These are phyloP conservation scores for Macroglossus sobrinus DNA, from an alignment of 2,113 vertebrate species.

Conservation along the genomic window DNA sequence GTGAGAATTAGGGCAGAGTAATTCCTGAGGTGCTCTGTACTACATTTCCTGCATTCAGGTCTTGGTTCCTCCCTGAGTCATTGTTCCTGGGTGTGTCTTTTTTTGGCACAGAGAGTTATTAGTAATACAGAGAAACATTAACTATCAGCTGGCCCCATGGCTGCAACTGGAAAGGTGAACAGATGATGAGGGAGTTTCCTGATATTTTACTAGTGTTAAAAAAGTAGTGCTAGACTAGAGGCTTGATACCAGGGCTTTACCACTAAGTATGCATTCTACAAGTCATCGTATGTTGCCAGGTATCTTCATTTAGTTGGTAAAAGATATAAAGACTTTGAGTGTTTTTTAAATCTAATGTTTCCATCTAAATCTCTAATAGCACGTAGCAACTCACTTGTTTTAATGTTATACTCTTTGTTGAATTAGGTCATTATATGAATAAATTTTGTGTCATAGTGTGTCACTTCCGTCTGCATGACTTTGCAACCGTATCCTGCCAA, in stretches of 20 bases:
- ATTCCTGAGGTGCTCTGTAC: not conserved
- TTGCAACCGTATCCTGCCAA: not conserved
- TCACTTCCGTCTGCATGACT: not conserved
- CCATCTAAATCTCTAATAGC: not conserved
- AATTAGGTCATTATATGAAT: not conserved
- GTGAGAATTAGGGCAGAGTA: conserved; percentile 47
- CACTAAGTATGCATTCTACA: not conserved
- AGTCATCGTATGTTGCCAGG: not conserved
- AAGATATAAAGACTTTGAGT: not conserved
- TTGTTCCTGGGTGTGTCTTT: conserved; percentile 34
- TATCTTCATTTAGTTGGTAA: not conserved
- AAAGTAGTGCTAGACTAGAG: not conserved
- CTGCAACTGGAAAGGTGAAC: not conserved
- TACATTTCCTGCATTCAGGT: not conserved
- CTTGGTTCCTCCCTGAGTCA: conserved; percentile 36
- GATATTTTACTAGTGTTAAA: not conserved
- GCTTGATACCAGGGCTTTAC: not conserved
- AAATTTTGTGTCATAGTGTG: not conserved
- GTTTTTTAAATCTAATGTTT: not conserved
- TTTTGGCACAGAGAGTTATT: conserved; percentile 1
- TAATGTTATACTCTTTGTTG: not conserved
- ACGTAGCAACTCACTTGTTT: not conserved
- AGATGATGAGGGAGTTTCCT: not conserved
- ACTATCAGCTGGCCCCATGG: not conserved
- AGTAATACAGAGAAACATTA: conserved; percentile 17